These are phyloP conservation scores for Nerophis lumbriciformis DNA, from an alignment of 2,113 vertebrate genomes.

Conservation along the genomic window DNA sequence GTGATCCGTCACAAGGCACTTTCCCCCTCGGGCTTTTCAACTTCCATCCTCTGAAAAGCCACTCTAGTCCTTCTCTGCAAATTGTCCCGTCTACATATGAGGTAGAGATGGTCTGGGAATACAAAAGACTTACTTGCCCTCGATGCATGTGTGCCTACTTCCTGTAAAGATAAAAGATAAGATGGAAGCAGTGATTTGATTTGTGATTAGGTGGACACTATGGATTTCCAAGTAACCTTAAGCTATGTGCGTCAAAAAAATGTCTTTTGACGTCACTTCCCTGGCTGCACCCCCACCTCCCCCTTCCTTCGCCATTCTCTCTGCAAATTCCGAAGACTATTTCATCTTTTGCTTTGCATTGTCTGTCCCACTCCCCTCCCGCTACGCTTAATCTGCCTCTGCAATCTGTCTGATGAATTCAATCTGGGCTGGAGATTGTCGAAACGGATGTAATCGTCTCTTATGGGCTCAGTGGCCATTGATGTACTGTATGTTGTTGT, in stretches of 20 bases:
- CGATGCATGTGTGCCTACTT: neutral
- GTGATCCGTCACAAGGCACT: conserved; percentile 57
- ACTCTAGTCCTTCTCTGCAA: conserved; percentile 6
- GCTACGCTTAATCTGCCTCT: conserved; percentile 42
- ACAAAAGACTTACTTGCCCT: neutral
- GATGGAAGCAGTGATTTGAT: neutral
- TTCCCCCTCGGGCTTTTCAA: conserved; percentile 39
- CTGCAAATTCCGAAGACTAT: conserved; percentile 23
- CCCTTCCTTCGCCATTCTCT: conserved; percentile 4
- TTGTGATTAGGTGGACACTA: conserved; percentile 16
- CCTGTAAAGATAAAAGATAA: conserved; percentile 20
- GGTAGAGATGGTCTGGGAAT: conserved; percentile 30
- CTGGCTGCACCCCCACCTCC: neutral
- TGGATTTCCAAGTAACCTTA: conserved; percentile 31
- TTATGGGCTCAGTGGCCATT: conserved; percentile 28
- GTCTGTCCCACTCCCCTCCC: neutral
- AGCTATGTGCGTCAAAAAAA: conserved; percentile 37
- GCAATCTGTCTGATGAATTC: conserved; percentile 63
- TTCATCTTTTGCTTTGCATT: conserved; percentile 29
- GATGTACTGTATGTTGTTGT: conserved; percentile 9
- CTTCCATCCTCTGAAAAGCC: conserved; percentile 28
- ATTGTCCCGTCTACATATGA: conserved; percentile 23
- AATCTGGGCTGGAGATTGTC: conserved; percentile 49
- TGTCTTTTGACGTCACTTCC: conserved; percentile 26
- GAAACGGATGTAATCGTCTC: conserved; percentile 41